These are phyloP conservation scores for Tenebrosternarchus preto DNA, from an alignment of 2,113 vertebrate species.

Conservation along the genomic window DNA sequence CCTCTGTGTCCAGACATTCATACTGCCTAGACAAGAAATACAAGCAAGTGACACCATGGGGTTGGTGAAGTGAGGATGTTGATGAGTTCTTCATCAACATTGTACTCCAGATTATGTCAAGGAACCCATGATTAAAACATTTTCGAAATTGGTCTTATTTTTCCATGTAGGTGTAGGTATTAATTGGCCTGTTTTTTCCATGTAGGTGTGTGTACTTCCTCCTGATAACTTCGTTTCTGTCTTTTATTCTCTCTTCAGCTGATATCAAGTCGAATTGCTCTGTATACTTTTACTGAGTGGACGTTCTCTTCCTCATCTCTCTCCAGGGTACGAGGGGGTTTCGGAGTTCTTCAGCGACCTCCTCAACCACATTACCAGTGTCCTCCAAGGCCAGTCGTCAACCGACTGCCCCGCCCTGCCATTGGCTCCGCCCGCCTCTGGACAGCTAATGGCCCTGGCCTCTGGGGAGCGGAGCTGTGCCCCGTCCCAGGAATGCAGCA, in stretches of 20 bases:
- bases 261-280: no score
- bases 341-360: constrained; percentile 94
- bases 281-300: neutral
- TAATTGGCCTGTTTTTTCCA: no score
- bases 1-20: no score
- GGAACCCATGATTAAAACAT: no score
- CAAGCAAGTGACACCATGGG: no score
- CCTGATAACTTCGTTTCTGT: no score
- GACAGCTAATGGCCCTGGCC: constrained; percentile 61
- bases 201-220: no score
- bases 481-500: constrained; percentile 75
- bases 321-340: constrained; percentile 92
- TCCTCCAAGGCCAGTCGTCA: constrained; percentile 83
- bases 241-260: no score
- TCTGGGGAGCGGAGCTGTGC: constrained; percentile 73
- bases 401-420: constrained; percentile 62
- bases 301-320: neutral
- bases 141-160: no score
- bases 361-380: constrained; percentile 89
- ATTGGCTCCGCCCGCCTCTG: constrained; percentile 56
- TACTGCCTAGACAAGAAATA: no score
- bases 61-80: neutral
- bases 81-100: neutral
- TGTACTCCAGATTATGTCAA: no score
- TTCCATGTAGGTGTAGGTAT: no score